phyloP scores from a whole-genome alignment of 2,888 invertebrate species.

The Resseliella maxima region DNA sequence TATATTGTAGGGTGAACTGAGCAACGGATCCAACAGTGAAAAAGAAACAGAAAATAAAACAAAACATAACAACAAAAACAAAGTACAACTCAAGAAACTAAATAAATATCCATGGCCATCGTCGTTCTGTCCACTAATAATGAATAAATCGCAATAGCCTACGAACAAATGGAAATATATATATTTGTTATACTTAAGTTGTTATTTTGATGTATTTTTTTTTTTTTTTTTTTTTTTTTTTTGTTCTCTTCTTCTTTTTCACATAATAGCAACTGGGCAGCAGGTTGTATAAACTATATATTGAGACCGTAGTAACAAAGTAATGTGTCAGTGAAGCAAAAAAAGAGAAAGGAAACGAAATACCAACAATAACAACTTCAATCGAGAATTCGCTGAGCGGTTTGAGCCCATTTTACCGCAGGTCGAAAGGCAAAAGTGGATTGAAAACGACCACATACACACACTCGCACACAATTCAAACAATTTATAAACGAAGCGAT shows the following conservation, averaged over 20 bases:
- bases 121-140: slow-evolving; percentile 34
- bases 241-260: too few species aligned
- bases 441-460: background rate
- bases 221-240: background rate
- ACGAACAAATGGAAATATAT: slow-evolving; percentile 7
- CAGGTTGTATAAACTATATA: background rate
- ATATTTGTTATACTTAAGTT: background rate
- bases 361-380: too few species aligned
- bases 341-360: background rate
- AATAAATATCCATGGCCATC: slow-evolving; percentile 29
- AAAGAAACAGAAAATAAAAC: slow-evolving; percentile 15
- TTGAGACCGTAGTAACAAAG: background rate
- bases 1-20: background rate
- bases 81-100: slow-evolving; percentile 40
- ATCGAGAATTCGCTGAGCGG: background rate
- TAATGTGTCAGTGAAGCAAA: background rate
- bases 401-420: too few species aligned
- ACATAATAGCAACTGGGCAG: background rate
- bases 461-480: background rate
- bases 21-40: background rate
- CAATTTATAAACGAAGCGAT: slow-evolving; percentile 41
- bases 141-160: slow-evolving; percentile 28
- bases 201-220: background rate
- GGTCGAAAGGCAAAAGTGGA: background rate
- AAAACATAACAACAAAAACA: too few species aligned